Conservation (phyloP, 2,113 vertebrate species). For the Cervus canadensis region DNA sequence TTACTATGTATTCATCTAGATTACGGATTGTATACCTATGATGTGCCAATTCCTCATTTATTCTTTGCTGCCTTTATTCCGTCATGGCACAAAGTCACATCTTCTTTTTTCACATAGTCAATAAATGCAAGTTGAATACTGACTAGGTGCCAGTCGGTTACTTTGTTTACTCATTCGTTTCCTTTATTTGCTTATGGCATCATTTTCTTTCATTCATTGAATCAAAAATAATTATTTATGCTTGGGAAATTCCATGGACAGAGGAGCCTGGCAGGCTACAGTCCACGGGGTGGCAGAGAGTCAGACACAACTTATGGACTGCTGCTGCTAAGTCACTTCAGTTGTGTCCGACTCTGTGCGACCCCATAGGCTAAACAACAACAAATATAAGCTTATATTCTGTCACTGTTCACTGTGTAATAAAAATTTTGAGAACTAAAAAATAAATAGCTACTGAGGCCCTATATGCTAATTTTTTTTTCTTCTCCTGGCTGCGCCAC, state of each 20-base stretch:
- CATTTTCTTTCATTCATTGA: not conserved
- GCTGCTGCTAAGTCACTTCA: not conserved
- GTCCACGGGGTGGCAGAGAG: not conserved
- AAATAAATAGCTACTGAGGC: not conserved
- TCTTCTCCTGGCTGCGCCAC: not conserved
- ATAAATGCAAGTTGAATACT: not conserved
- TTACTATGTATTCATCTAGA: not conserved
- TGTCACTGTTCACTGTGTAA: not conserved
- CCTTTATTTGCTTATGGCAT: not conserved
- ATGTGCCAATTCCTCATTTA: not conserved
- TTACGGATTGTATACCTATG: accelerated
- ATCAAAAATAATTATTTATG: not conserved
- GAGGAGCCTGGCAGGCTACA: not conserved
- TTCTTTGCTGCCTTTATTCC: not conserved
- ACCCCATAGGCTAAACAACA: not conserved
- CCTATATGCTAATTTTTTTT: not conserved
- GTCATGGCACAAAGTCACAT: not conserved
- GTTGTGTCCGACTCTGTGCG: not conserved
- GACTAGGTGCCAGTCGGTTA: not conserved
- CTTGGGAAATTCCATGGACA: not conserved
- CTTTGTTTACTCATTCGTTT: not conserved
- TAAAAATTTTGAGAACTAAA: not conserved
- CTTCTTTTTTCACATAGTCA: not conserved
- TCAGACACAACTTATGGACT: not conserved
- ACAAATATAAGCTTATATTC: not conserved